Evolutionary conservation across 2,888 invertebrate species (phyloP).

Genomic region (Myopa tessellatipennis): DNA sequence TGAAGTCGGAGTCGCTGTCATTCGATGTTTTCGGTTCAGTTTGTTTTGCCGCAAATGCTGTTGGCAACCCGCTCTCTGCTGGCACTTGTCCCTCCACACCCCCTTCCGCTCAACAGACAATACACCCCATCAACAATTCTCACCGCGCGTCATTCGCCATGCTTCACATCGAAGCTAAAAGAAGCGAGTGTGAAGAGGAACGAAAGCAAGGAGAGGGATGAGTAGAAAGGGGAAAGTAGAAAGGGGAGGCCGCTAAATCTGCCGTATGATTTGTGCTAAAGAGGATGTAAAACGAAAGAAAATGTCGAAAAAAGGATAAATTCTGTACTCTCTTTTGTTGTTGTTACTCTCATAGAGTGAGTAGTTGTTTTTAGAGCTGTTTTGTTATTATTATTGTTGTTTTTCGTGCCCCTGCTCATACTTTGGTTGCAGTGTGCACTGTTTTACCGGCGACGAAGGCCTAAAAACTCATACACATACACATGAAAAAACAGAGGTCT

Average conservation of each 20-base stretch:
- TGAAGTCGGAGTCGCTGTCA: background rate
- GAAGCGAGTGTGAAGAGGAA: no score
- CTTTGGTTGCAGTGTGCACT: background rate
- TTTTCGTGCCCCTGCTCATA: background rate
- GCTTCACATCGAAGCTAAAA: background rate
- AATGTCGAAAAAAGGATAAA: background rate
- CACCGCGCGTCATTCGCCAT: background rate
- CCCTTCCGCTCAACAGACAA: background rate
- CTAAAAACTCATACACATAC: background rate
- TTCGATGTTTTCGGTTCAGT: background rate
- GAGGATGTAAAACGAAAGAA: background rate
- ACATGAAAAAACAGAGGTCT: background rate
- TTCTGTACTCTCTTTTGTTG: background rate
- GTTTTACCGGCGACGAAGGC: background rate
- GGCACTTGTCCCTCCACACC: background rate
- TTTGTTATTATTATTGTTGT: constrained; percentile 8
- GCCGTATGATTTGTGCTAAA: no score
- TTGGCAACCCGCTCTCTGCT: background rate
- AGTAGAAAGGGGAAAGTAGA: no score
- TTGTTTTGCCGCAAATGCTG: constrained; percentile 16
- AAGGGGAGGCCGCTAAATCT: no score
- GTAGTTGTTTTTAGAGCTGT: background rate
- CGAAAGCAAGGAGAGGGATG: no score
- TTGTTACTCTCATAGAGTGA: no score
- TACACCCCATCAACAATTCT: background rate